Base-by-base conservation (phyloP, 2,113 vertebrate genomes). In the Etheostoma cragini region DNA sequence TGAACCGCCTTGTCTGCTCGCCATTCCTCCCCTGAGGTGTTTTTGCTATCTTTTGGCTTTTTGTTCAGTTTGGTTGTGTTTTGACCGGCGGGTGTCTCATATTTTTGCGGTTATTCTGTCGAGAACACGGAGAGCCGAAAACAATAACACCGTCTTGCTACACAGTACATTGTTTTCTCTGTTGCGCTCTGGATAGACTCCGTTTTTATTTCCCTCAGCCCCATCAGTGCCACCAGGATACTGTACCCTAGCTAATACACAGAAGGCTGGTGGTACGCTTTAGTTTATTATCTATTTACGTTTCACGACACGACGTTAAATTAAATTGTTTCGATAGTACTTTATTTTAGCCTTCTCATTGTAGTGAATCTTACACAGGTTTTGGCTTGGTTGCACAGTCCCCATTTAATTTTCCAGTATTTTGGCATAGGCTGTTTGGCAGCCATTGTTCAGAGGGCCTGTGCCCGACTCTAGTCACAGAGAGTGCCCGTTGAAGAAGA, bases 1-100 rank as follows among this genome's bases (percentile, higher is more conserved):
- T 95, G 92, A 94, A 94, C 93, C 89, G 92, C 94, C 91, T 93
- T 86, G 92, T 93, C 92, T 91, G 87, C 90, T 94, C 93, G 92
- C 91, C 93, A 93, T 92, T 94, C 91, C 85, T 93, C 49, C 82
- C 68, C 70, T 19, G 61, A 64, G 72, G 70, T 76, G 79, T 60
- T 62, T 79, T 78, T 80, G 54, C 78, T 74, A 11, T 73, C 38
- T 83, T 42, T 56, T 74, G 69, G 12, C 67, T 76, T 3, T 8
- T 15, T 79, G 22, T 19, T 52, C 54, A 62, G 42, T 75, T 78
- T 62, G 42, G 57, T 22, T 15, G 67, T 58, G 46, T 76, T 86
- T 54, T 70, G 46, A 67, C 6, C 68, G 19, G 53, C 10, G 15
- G 17, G 49, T 49, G 12, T 54, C 35, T 57, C n/a, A 1, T 54